Percentiles rank a stretch among this genome's conserved stretches.
These are phyloP conservation scores for Drosophila burlai DNA, from an alignment of 1,140 invertebrate species.

Conservation along the genomic window DNA sequence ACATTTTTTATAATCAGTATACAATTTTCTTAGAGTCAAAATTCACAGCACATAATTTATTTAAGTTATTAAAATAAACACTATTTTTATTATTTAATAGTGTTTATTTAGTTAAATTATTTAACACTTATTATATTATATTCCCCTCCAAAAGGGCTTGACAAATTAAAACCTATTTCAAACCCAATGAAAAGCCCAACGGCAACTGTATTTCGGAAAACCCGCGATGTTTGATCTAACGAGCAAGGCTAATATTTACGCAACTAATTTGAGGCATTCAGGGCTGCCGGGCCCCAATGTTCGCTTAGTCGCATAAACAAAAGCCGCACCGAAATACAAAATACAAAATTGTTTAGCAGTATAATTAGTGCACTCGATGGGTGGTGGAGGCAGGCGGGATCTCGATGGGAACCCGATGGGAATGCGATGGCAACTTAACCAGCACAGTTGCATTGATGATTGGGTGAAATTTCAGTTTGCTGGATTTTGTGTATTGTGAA, in stretches of 20 bases:
- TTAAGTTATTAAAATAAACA: too few relatives aligned
- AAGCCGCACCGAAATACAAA: constrained; percentile 52
- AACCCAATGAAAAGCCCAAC: not conserved
- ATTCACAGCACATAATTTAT: too few relatives aligned
- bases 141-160: not conserved
- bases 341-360: constrained; percentile 65
- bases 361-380: constrained; percentile 68
- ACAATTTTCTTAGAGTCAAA: too few relatives aligned
- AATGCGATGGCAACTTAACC: constrained; percentile 2
- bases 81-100: not conserved
- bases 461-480: constrained; percentile 32
- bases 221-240: constrained; percentile 6
- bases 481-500: constrained; percentile 19
- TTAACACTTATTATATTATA: not conserved
- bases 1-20: too few relatives aligned
- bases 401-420: not conserved
- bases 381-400: not conserved
- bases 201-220: not conserved
- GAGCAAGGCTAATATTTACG: constrained; percentile 46
- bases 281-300: constrained; percentile 20
- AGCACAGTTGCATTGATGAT: constrained; percentile 35
- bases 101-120: not conserved
- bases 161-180: not conserved
- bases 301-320: constrained; percentile 56
- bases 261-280: constrained; percentile 53